phyloP scores from a whole-genome alignment of 2,797 vertebrate species.

The Mus minutoides region DNA sequence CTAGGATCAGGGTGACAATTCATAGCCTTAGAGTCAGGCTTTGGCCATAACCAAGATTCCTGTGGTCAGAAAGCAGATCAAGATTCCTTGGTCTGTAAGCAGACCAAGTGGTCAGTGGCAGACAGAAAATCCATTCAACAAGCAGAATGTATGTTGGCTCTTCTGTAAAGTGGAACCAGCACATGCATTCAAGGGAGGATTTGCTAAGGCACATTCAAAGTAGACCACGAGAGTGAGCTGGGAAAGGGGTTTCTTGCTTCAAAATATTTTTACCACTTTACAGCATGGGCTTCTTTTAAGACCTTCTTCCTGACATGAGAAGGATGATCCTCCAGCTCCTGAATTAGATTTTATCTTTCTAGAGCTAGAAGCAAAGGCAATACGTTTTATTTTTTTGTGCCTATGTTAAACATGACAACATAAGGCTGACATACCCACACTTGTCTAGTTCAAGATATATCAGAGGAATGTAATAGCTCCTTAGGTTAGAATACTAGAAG shows the following conservation, averaged over 20 bases:
- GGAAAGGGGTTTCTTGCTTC: background rate
- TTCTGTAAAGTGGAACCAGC: background rate
- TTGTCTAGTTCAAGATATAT: slow-evolving; percentile 51
- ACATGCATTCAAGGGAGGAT: background rate
- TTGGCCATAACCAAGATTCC: slow-evolving; percentile 11
- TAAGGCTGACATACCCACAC: background rate
- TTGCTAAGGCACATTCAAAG: slow-evolving; percentile 51
- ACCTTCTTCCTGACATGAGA: slow-evolving; percentile 60
- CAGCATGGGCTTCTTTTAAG: background rate
- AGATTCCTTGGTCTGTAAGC: slow-evolving; percentile 35
- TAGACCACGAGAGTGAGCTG: background rate
- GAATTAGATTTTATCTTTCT: slow-evolving; percentile 63
- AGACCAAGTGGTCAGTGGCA: background rate
- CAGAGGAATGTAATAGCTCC: slow-evolving; percentile 17
- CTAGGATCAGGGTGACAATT: background rate
- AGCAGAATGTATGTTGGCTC: slow-evolving; percentile 33
- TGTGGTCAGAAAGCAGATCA: too few species aligned
- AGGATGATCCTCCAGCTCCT: slow-evolving; percentile 31
- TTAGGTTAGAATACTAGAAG: background rate
- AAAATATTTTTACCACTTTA: background rate
- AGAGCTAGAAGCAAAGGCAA: slow-evolving; percentile 51
- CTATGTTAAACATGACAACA: slow-evolving; percentile 37
- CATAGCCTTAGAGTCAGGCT: background rate
- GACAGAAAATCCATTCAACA: slow-evolving; percentile 46
- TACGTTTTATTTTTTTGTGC: slow-evolving; percentile 74